These are phyloP conservation scores for Stegostoma tigrinum DNA, from an alignment of 2,113 vertebrate species.

Conservation along the genomic window DNA sequence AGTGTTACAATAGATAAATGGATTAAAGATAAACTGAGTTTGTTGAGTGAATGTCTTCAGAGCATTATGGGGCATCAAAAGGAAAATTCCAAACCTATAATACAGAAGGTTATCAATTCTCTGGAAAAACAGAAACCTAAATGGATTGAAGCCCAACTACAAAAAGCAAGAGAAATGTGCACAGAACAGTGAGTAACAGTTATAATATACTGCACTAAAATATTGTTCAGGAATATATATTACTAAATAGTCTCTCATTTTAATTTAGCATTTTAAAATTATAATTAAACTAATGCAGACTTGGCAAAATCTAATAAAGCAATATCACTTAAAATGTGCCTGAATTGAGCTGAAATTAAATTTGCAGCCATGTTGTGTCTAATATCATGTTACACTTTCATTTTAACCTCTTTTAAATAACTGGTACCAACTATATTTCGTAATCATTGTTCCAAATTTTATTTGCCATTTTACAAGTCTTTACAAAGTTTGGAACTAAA, in stretches of 20 bases:
- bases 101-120: constrained; percentile 73
- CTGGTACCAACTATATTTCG: not conserved
- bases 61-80: constrained; percentile 68
- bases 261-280: not conserved
- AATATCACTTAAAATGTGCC: not conserved
- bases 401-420: not conserved
- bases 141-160: constrained; percentile 77
- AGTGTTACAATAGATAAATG: constrained; percentile 67
- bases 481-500: not conserved
- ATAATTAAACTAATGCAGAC: not conserved
- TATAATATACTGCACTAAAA: not conserved
- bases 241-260: not conserved
- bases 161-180: constrained; percentile 76
- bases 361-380: not conserved
- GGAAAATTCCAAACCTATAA: constrained; percentile 65
- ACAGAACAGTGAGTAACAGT: constrained; percentile 64
- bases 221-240: constrained; percentile 5
- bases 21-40: constrained; percentile 71
- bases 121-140: constrained; percentile 79
- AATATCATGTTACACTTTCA: not conserved
- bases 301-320: not conserved
- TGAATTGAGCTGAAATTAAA: not conserved
- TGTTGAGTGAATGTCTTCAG: constrained; percentile 77
- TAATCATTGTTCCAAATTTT: not conserved
- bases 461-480: not conserved